These are phyloP conservation scores for Pseudochaenichthys georgianus DNA, from an alignment of 2,797 vertebrate genomes.

Conservation along the genomic window DNA sequence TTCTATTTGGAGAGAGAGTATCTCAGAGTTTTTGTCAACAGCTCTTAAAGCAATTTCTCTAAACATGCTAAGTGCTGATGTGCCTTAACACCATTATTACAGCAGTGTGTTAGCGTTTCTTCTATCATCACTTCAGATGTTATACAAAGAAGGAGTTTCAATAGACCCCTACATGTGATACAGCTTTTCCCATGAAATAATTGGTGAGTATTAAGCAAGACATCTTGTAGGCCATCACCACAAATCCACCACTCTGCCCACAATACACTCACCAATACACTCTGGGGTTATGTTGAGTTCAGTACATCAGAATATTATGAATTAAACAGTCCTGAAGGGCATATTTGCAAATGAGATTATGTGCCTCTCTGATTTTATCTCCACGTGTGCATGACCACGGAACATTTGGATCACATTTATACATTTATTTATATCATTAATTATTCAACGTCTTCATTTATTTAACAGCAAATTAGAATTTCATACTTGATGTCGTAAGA, in stretches of 20 bases:
- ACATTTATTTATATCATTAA: constrained; percentile 4
- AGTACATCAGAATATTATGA: background rate
- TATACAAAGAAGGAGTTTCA: constrained; percentile 1
- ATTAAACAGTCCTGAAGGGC: background rate
- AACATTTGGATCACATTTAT: background rate
- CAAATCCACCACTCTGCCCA: background rate
- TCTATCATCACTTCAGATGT: constrained; percentile 13
- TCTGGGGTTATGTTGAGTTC: background rate
- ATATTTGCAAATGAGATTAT: constrained; percentile 25
- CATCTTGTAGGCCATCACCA: too few relatives aligned
- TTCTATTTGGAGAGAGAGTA: constrained; percentile 42
- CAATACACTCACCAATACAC: background rate
- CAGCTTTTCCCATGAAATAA: background rate
- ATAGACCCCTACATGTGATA: background rate
- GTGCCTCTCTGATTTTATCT: constrained; percentile 22
- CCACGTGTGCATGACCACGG: background rate
- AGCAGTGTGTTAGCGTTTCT: constrained; percentile 9
- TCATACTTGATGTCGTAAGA: background rate
- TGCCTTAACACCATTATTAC: constrained; percentile 38
- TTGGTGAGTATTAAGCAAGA: background rate
- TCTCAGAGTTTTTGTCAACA: constrained; percentile 46
- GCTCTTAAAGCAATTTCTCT: constrained; percentile 24
- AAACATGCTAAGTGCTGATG: constrained; percentile 40
- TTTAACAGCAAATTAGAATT: constrained; percentile 4
- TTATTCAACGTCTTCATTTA: constrained; percentile 10